These are phyloP conservation scores for Porites divaricata DNA, from an alignment of 92 coral and sea anemone genomes.

Conservation along the genomic window DNA sequence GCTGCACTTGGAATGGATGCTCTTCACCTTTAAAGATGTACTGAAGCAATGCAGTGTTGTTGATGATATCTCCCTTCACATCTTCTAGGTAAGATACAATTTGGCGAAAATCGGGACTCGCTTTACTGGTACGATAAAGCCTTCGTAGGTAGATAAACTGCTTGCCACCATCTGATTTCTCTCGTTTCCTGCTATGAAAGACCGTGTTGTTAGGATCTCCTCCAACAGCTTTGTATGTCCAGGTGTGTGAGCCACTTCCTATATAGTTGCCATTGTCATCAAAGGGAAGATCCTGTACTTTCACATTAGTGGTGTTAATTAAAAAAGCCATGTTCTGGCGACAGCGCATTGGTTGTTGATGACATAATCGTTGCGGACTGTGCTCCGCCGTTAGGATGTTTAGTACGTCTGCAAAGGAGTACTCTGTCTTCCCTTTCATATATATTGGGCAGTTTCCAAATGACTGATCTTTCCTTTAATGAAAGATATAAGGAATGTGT, in stretches of 20 bases:
- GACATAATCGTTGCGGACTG: neutral
- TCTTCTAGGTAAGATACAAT: constrained; percentile 51
- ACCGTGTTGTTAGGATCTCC: constrained; percentile 19
- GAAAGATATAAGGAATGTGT: no score
- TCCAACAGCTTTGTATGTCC: constrained; percentile 38
- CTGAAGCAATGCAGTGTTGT: constrained; percentile 43
- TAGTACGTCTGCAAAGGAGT: neutral
- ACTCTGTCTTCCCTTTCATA: neutral
- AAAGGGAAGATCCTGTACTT: neutral
- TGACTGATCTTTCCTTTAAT: no score
- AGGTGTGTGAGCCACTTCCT: constrained; percentile 55
- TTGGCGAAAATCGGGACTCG: constrained; percentile 35
- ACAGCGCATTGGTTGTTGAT: neutral
- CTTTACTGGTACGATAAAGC: constrained; percentile 35
- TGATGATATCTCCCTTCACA: constrained; percentile 9
- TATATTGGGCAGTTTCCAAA: no score
- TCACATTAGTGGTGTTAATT: neutral
- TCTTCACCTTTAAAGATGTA: constrained; percentile 53
- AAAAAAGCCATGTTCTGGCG: neutral
- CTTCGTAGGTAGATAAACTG: constrained; percentile 34
- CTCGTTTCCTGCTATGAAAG: constrained; percentile 39
- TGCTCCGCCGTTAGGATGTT: neutral
- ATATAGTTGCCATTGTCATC: constrained; percentile 1
- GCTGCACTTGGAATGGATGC: constrained; percentile 34
- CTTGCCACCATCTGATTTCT: constrained; percentile 2